Percentiles rank a stretch among this genome's conserved stretches.
These are phyloP conservation scores for Engystomops pustulosus DNA, from an alignment of 2,113 vertebrate species.

Conservation along the genomic window DNA sequence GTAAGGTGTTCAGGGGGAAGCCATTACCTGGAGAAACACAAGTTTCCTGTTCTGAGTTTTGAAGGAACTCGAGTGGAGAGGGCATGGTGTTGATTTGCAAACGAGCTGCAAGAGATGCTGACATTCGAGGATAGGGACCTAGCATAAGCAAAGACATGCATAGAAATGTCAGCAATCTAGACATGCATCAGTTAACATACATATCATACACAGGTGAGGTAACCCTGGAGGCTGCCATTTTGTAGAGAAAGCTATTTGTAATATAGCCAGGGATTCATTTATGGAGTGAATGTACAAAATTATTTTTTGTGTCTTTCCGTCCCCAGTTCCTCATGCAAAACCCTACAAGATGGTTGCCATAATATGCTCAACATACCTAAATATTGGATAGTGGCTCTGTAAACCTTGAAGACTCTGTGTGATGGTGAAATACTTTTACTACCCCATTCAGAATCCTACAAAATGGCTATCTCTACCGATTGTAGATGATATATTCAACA, in stretches of 20 bases:
- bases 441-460: not conserved
- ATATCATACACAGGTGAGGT: not conserved
- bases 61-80: constrained; percentile 50
- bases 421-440: not conserved
- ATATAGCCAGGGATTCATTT: not conserved
- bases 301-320: not conserved
- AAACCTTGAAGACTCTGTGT: not conserved
- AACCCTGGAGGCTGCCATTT: constrained; percentile 7
- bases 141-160: constrained; percentile 50
- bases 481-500: not conserved
- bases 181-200: constrained; percentile 18
- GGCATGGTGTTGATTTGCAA: constrained; percentile 53
- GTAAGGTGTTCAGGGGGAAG: not conserved
- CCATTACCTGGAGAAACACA: constrained; percentile 56
- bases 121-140: constrained; percentile 47
- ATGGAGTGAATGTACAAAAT: not conserved
- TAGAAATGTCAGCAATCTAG: constrained; percentile 22
- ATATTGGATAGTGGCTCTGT: not conserved
- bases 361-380: not conserved
- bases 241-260: not conserved
- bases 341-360: not conserved
- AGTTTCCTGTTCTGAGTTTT: constrained; percentile 54
- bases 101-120: constrained; percentile 49
- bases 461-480: not conserved
- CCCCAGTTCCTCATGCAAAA: not conserved